A percentile compares a stretch with the other conserved stretches of the same genome.
Evolutionary conservation across 2,888 invertebrate genomes (phyloP).

Genomic region (Helleia helle): DNA sequence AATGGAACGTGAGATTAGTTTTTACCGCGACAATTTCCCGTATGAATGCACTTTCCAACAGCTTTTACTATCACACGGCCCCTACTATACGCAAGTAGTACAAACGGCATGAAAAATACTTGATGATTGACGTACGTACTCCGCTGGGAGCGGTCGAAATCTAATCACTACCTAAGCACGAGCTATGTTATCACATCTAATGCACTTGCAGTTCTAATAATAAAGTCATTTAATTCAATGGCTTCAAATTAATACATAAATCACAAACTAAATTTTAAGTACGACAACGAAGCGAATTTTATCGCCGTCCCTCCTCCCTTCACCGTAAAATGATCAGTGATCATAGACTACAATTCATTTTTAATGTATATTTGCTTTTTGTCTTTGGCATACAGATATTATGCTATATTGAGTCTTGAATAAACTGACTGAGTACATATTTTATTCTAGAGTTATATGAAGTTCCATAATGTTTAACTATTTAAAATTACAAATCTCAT

Average conservation of each 20-base stretch:
- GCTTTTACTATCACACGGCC: conserved; percentile 67
- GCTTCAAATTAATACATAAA: conserved; percentile 47
- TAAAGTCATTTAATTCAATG: conserved; percentile 47
- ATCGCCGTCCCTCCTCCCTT: conserved; percentile 58
- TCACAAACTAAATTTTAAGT: conserved; percentile 50
- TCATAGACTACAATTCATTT: neutral
- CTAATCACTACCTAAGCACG: conserved; percentile 42
- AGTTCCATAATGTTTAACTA: too few relatives aligned
- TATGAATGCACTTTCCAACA: conserved; percentile 68
- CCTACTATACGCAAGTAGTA: conserved; percentile 61
- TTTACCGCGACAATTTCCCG: conserved; percentile 56
- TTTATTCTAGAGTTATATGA: too few relatives aligned
- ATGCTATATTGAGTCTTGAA: too few relatives aligned
- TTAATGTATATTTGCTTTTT: neutral
- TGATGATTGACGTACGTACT: conserved; percentile 65
- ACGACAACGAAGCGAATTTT: conserved; percentile 67
- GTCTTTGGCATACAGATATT: too few relatives aligned
- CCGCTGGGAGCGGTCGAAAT: conserved; percentile 68
- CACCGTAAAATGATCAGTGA: conserved; percentile 35
- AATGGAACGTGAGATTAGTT: conserved; percentile 62
- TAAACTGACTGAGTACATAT: too few relatives aligned
- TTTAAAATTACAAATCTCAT: too few relatives aligned
- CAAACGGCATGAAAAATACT: conserved; percentile 69
- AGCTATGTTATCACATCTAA: conserved; percentile 26
- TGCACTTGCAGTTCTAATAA: conserved; percentile 43